Conservation (phyloP, 2,888 invertebrate species). For the Caenorhabditis sp. region DNA sequence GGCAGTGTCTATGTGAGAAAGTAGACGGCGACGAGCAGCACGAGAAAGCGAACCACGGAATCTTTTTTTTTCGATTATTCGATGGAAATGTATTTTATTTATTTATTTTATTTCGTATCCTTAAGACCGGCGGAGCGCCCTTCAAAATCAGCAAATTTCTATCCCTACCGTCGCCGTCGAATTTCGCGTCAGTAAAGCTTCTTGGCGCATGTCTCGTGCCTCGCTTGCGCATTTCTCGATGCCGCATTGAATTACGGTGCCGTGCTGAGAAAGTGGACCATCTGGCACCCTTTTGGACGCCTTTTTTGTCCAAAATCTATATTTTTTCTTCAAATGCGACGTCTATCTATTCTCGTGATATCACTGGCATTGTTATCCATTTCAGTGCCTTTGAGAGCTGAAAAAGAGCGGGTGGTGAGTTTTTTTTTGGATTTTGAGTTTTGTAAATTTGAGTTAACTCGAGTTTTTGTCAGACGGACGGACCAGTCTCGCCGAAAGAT, state of each 20-base stretch:
- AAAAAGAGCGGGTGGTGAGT: conserved; percentile 65
- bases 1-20: conserved; percentile 45
- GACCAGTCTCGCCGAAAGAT: conserved; percentile 85
- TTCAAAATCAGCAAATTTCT: too few relatives aligned
- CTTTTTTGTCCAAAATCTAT: not conserved
- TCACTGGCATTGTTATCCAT: conserved; percentile 22
- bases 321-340: conserved; percentile 12
- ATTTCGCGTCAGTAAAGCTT: too few relatives aligned
- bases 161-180: too few relatives aligned
- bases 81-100: too few relatives aligned
- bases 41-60: too few relatives aligned
- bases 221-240: not conserved
- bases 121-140: too few relatives aligned
- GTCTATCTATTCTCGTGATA: not conserved
- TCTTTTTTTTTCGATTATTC: too few relatives aligned
- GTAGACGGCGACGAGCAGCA: too few relatives aligned
- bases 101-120: too few relatives aligned
- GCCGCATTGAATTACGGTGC: not conserved
- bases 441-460: too few relatives aligned
- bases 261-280: not conserved
- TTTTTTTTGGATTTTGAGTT: not conserved
- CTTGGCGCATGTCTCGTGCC: not conserved
- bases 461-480: conserved; percentile 50
- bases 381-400: conserved; percentile 9
- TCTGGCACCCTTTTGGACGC: not conserved